These are phyloP conservation scores for Drosophila kokeensis DNA, from an alignment of 2,888 invertebrate species.

Conservation along the genomic window DNA sequence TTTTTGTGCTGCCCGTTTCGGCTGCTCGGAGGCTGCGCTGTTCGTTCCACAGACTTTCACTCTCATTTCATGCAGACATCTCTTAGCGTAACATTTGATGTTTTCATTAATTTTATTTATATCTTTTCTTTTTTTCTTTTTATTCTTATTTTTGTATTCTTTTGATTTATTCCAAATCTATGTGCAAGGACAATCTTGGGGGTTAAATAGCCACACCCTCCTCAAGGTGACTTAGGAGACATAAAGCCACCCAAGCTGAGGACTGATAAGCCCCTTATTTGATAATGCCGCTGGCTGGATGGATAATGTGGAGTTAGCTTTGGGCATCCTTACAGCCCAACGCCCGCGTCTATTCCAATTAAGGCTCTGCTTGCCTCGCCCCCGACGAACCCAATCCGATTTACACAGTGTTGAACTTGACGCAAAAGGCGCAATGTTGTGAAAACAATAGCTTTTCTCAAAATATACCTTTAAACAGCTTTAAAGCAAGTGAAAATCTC, in stretches of 20 bases:
- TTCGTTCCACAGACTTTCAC: constrained; percentile 41
- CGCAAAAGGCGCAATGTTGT: constrained; percentile 8
- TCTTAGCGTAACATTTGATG: constrained; percentile 14
- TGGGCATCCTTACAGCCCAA: constrained; percentile 7
- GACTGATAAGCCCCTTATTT: constrained; percentile 4
- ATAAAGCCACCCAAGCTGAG: background rate
- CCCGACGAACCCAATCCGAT: constrained; percentile 4
- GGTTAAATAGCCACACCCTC: constrained; percentile 24
- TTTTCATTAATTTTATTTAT: constrained; percentile 5
- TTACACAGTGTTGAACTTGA: constrained; percentile 9
- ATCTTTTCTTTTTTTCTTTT: background rate
- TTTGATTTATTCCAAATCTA: constrained; percentile 5
- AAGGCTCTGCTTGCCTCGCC: constrained; percentile 1
- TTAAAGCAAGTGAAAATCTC: background rate
- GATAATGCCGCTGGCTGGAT: constrained; percentile 1
- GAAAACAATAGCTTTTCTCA: constrained; percentile 8
- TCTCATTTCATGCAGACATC: constrained; percentile 25
- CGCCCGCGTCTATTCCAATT: constrained; percentile 9
- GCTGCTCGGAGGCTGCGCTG: constrained; percentile 47
- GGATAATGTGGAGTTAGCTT: constrained; percentile 4
- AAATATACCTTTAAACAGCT: constrained; percentile 8
- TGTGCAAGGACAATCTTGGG: constrained; percentile 12
- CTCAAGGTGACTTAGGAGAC: constrained; percentile 14
- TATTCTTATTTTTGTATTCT: background rate
- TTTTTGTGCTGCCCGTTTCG: constrained; percentile 24